Evolutionary conservation across 1,140 invertebrate species (phyloP).

Genomic region (Conus ventricosus): DNA sequence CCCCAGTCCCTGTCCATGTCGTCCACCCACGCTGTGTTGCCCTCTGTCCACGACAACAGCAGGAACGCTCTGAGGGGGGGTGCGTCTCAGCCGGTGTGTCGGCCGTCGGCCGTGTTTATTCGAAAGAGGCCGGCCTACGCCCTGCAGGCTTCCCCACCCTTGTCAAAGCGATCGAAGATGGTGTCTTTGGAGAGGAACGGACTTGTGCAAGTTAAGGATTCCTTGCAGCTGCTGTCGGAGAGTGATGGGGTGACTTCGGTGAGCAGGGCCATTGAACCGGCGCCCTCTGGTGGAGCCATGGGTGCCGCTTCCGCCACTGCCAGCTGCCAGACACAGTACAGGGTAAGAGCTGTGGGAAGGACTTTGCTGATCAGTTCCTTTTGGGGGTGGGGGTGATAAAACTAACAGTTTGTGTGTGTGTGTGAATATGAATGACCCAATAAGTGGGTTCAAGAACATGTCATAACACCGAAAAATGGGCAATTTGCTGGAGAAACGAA

Average conservation of each 20-base stretch:
- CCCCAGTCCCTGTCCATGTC: neutral
- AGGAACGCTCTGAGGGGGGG: neutral
- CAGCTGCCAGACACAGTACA: neutral
- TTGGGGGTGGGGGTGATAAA: too few relatives aligned
- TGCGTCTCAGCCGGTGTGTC: neutral
- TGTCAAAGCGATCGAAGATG: slow-evolving; percentile 5
- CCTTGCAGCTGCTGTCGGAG: neutral
- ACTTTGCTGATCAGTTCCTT: neutral
- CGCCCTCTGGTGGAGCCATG: neutral
- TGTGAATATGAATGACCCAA: too few relatives aligned
- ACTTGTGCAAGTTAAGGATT: slow-evolving; percentile 29
- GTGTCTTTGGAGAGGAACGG: slow-evolving; percentile 44
- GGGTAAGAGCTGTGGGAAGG: neutral
- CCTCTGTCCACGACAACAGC: neutral
- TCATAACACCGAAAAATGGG: too few relatives aligned
- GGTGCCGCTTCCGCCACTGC: neutral
- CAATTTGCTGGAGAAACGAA: too few relatives aligned
- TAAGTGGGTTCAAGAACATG: too few relatives aligned
- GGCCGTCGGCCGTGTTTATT: neutral
- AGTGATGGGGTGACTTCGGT: neutral
- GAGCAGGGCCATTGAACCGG: too few relatives aligned
- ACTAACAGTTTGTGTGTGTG: too few relatives aligned
- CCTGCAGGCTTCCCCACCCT: neutral
- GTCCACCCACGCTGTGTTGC: neutral
- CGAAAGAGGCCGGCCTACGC: slow-evolving; percentile 8